Conservation (phyloP, 2,797 vertebrate genomes). For the Phataginus tetradactyla region DNA sequence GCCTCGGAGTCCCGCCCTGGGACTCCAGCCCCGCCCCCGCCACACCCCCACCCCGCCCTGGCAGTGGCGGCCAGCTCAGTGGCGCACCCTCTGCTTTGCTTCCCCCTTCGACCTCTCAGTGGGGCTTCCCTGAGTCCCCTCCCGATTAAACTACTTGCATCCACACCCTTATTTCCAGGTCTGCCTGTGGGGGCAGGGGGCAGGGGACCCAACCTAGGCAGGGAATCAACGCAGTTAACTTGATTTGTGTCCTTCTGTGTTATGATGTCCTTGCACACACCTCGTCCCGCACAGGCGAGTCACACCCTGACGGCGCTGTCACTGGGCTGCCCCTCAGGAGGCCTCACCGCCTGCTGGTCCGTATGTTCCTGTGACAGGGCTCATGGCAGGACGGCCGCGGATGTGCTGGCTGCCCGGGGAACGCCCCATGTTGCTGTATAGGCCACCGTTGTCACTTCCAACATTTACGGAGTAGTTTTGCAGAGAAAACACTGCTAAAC, state of each 20-base stretch:
- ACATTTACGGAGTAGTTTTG: neutral
- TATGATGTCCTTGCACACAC: too few relatives aligned
- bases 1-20: neutral
- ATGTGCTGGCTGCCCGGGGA: neutral
- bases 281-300: neutral
- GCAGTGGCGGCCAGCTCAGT: neutral
- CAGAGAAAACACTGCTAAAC: neutral
- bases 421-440: accelerated
- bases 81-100: too few relatives aligned
- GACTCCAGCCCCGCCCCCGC: too few relatives aligned
- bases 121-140: neutral
- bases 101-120: neutral
- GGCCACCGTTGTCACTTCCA: neutral
- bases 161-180: neutral
- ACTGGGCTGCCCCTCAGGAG: neutral
- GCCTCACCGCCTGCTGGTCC: neutral
- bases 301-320: too few relatives aligned
- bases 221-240: neutral
- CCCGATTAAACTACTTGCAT: too few relatives aligned
- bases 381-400: neutral
- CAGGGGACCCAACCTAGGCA: neutral
- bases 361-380: neutral
- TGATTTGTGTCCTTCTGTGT: neutral
- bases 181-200: too few relatives aligned
- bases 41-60: too few relatives aligned